phyloP scores from a whole-genome alignment of 2,888 invertebrate genomes.

The Volucella zonaria region DNA sequence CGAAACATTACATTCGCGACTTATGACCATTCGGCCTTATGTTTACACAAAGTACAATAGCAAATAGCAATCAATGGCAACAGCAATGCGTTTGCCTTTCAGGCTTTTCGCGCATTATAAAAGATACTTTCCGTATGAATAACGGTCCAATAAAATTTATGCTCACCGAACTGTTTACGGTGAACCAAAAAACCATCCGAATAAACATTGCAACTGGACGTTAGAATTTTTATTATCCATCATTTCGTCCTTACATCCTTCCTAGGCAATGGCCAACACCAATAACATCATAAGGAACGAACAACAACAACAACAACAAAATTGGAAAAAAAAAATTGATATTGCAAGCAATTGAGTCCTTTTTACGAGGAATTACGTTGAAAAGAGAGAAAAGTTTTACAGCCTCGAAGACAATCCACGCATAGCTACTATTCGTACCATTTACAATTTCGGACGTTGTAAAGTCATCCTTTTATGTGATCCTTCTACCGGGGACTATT shows the following conservation, averaged over 20 bases:
- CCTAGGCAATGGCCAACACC: background rate
- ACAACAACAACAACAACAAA: background rate
- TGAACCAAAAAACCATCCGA: conserved; percentile 67
- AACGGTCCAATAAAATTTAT: conserved; percentile 69
- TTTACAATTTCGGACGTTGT: conserved; percentile 61
- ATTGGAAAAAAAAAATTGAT: background rate
- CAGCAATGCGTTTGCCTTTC: conserved; percentile 4
- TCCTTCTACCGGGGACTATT: conserved; percentile 48
- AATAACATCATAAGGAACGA: background rate
- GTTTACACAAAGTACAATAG: conserved; percentile 49
- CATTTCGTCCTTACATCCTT: conserved; percentile 34
- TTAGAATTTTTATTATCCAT: conserved; percentile 48
- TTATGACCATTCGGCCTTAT: conserved; percentile 56
- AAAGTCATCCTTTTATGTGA: conserved; percentile 63
- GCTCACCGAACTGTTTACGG: conserved; percentile 68
- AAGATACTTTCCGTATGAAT: conserved; percentile 55
- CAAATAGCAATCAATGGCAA: background rate
- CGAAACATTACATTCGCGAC: conserved; percentile 60
- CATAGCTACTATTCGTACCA: conserved; percentile 67
- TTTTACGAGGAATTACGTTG: conserved; percentile 59
- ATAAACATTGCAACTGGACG: conserved; percentile 54
- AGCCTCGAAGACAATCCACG: conserved; percentile 52
- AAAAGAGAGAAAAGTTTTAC: conserved; percentile 44
- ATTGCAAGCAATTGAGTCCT: conserved; percentile 37
- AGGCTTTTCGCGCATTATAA: conserved; percentile 33